Evolutionary conservation across 2,888 invertebrate genomes (phyloP), one percentile per base, ranked within the genome.

Genomic region (Mesodorylaimus sp.): DNA sequence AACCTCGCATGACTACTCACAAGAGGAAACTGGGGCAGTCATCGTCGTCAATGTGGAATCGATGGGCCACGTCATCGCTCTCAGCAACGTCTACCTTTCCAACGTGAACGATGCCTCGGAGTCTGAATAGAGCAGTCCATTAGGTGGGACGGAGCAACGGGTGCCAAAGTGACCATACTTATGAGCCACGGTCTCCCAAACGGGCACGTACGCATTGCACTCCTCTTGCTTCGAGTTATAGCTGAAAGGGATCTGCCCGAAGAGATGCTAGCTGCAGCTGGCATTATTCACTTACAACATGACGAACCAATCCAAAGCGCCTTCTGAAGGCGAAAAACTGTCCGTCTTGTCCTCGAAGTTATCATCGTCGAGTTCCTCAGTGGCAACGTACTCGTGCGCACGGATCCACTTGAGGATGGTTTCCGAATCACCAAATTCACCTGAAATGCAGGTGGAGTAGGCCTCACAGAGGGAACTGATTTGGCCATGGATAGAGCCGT

Each of bases 161-260:
- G 7, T 32, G 7, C 32, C 32, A 32, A 32, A 32, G 7, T 16
- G 32, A 32, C 32, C 55, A 50, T 24, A 60, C 61, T 62, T 65
- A 52, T 64, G 65, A 19, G 64, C 63, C 10, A 64, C 64, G 2
- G 64, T 64, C 52, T 64, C 64, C 60, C 60, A 63, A 16, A 60
- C 51, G 21, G 64, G 59, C n/a, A 61, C 56, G 47, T 62, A 64
- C 13, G 64, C 56, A 45, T 60, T 59, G 51, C 64, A 63, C 37
- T 58, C 58, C 38, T 57, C 55, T 26, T 64, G 61, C 29, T 63
- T 61, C 5, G 60, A 59, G 53, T 62, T 61, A 54, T 64, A 64
- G 53, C 61, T 61, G 38, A 47, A 55, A 45, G 19, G 23, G 29
- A 26, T 5, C 3, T 50, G 36, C 36, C 19, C 10, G 26, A 7